phyloP scores from a whole-genome alignment of 1,140 invertebrate genomes.

The Druon quercuslanigerum region DNA sequence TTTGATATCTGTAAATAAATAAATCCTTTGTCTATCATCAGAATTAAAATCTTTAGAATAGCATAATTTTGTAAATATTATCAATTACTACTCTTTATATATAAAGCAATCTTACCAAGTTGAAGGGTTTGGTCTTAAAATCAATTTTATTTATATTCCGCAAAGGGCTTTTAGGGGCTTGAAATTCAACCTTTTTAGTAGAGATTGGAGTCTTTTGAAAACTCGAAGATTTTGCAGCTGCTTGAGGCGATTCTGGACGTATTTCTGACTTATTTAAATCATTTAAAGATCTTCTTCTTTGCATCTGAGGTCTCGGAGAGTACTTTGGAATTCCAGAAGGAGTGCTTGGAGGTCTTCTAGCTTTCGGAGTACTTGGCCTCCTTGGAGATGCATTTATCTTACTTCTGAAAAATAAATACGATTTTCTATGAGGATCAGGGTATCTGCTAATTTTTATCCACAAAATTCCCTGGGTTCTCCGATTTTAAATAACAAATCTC shows the following conservation, averaged over 20 bases:
- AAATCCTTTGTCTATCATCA: conserved; percentile 33
- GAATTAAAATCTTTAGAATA: neutral
- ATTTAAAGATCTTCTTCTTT: conserved; percentile 42
- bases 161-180: conserved; percentile 49
- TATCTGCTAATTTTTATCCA: too few species aligned
- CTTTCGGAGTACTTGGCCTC: conserved; percentile 18
- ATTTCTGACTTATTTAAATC: conserved; percentile 35
- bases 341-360: neutral
- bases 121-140: conserved; percentile 54
- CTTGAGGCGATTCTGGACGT: conserved; percentile 36
- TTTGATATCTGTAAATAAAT: conserved; percentile 50
- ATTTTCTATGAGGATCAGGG: too few species aligned
- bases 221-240: conserved; percentile 16
- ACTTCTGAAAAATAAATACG: neutral
- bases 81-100: neutral
- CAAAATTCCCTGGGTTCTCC: too few species aligned
- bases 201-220: conserved; percentile 38
- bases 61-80: neutral
- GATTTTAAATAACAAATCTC: too few species aligned
- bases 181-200: conserved; percentile 11
- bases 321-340: conserved; percentile 25
- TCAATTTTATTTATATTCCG: conserved; percentile 51
- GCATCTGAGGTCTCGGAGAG: conserved; percentile 34
- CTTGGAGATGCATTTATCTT: conserved; percentile 31
- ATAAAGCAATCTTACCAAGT: conserved; percentile 51